A percentile compares a stretch with the other conserved stretches of the same genome.
Evolutionary conservation across 2,113 vertebrate genomes (phyloP).

Genomic region (Nothobranchius kuhntae): DNA sequence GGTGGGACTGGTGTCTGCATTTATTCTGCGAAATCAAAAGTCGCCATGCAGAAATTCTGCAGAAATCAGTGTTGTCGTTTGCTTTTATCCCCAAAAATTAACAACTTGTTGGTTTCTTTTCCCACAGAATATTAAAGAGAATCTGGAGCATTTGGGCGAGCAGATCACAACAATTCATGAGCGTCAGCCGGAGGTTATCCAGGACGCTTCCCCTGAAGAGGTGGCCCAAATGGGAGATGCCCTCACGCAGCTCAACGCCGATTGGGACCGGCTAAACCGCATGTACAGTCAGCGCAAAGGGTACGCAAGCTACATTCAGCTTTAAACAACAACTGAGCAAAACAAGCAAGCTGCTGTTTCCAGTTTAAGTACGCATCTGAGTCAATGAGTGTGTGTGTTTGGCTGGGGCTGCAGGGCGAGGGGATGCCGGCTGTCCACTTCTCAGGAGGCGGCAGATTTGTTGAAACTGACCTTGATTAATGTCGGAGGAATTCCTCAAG

Average conservation of each 20-base stretch:
- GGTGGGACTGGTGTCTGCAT: constrained; percentile 70
- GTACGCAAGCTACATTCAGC: constrained; percentile 71
- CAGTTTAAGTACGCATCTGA: not conserved
- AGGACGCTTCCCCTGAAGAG: constrained; percentile 85
- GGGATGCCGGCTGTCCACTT: constrained; percentile 36
- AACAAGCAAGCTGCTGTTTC: not conserved
- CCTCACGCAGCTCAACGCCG: constrained; percentile 87
- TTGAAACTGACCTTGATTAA: constrained; percentile 52
- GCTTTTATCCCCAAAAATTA: not conserved
- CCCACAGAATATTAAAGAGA: constrained; percentile 86
- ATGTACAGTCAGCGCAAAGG: constrained; percentile 89
- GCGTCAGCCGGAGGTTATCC: constrained; percentile 87
- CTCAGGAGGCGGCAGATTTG: constrained; percentile 22
- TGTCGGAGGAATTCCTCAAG: constrained; percentile 40
- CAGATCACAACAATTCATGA: constrained; percentile 87
- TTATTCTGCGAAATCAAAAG: not conserved
- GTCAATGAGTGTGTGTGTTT: constrained; percentile 11
- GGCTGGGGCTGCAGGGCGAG: constrained; percentile 18
- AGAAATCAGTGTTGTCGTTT: not conserved
- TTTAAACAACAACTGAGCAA: not conserved
- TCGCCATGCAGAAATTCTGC: not conserved
- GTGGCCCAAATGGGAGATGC: constrained; percentile 86
- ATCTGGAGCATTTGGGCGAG: constrained; percentile 87
- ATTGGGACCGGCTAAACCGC: constrained; percentile 93
- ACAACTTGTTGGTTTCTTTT: constrained; percentile 1